Conservation (phyloP, 2,888 invertebrate genomes). For the Cerastis rubricosa region DNA sequence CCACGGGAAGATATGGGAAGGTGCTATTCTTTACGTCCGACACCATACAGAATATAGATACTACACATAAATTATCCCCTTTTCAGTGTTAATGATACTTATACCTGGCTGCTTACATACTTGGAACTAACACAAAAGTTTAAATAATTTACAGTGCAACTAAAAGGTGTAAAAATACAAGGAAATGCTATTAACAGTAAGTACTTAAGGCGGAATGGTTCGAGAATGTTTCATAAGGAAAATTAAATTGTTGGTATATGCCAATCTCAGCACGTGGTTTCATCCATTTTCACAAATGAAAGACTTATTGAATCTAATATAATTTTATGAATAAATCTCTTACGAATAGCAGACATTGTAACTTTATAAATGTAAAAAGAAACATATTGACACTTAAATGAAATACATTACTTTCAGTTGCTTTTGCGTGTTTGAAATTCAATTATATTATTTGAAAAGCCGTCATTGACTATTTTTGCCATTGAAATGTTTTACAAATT, state of each 20-base stretch:
- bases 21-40: too few relatives aligned
- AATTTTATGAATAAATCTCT: conserved; percentile 26
- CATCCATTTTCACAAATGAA: not conserved
- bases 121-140: conserved; percentile 19
- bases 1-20: too few relatives aligned
- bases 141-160: conserved; percentile 24
- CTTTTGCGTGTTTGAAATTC: conserved; percentile 18
- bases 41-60: too few relatives aligned
- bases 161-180: conserved; percentile 22
- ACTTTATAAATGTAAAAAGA: conserved; percentile 18
- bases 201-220: conserved; percentile 8
- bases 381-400: conserved; percentile 11
- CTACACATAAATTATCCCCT: too few relatives aligned
- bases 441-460: conserved; percentile 12
- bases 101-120: not conserved
- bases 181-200: conserved; percentile 32
- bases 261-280: not conserved
- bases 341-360: conserved; percentile 10
- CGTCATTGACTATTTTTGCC: not conserved
- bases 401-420: conserved; percentile 26
- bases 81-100: too few relatives aligned
- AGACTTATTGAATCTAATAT: conserved; percentile 8
- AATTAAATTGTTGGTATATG: not conserved
- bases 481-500: not conserved
- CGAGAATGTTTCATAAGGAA: not conserved